A percentile compares a stretch with the other conserved stretches of the same genome.
phyloP scores from a whole-genome alignment of 2,888 invertebrate species.

The Erynnis tages region DNA sequence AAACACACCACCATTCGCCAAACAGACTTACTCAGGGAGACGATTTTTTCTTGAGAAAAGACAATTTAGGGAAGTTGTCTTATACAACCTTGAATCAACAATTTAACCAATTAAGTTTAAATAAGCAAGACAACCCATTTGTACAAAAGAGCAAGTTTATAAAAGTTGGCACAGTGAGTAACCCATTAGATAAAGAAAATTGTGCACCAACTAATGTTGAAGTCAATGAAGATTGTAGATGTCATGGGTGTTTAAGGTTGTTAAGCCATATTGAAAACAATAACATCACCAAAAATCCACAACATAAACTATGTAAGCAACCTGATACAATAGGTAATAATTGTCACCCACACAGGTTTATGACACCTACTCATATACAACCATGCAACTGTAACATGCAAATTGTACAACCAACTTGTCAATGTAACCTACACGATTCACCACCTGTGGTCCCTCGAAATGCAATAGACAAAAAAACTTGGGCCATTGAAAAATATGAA shows the following conservation, averaged over 20 bases:
- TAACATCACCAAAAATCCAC: background rate
- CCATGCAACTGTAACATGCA: conserved; percentile 30
- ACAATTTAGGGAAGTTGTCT: conserved; percentile 47
- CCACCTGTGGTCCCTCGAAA: conserved; percentile 38
- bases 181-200: conserved; percentile 12
- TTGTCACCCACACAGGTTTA: conserved; percentile 27
- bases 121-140: conserved; percentile 59
- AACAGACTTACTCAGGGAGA: conserved; percentile 50
- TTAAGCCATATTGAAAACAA: background rate
- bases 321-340: conserved; percentile 6
- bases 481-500: conserved; percentile 63
- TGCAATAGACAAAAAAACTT: conserved; percentile 63
- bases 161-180: conserved; percentile 31
- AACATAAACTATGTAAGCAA: too few relatives aligned
- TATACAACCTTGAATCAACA: conserved; percentile 43
- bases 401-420: conserved; percentile 31
- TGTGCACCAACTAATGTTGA: conserved; percentile 38
- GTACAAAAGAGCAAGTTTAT: conserved; percentile 49
- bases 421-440: conserved; percentile 29
- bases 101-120: conserved; percentile 45
- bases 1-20: conserved; percentile 37
- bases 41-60: conserved; percentile 62
- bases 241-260: conserved; percentile 54
- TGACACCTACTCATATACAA: conserved; percentile 20
- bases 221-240: conserved; percentile 44